phyloP scores from a whole-genome alignment of 2,113 vertebrate genomes.

The Pogonocichla stellata region DNA sequence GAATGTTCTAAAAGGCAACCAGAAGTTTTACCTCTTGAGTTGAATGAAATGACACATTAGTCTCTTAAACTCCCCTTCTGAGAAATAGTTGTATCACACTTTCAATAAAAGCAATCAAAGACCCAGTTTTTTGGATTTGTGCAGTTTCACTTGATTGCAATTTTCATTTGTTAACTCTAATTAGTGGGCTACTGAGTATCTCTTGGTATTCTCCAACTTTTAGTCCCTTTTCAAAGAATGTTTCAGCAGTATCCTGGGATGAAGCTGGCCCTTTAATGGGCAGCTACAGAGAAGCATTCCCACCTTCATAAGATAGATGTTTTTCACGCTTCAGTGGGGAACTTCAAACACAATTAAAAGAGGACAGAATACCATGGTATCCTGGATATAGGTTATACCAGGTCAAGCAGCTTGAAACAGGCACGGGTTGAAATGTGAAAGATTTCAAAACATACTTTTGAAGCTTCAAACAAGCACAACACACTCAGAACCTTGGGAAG shows the following conservation, averaged over 20 bases:
- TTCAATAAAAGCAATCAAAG: not conserved
- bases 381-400: not conserved
- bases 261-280: not conserved
- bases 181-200: not conserved
- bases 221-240: not conserved
- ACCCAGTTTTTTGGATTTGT: not conserved
- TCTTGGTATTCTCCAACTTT: not conserved
- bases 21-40: constrained; percentile 23
- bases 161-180: not conserved
- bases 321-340: not conserved
- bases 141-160: not conserved
- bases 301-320: not conserved
- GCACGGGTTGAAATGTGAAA: not conserved
- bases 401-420: not conserved
- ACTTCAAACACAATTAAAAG: not conserved
- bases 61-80: not conserved
- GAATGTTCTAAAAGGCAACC: constrained; percentile 13
- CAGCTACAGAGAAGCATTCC: not conserved
- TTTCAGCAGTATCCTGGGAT: not conserved
- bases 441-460: not conserved
- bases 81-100: constrained; percentile 4
- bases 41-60: constrained; percentile 4
- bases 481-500: not conserved
- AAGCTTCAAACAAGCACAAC: not conserved
- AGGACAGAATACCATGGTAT: not conserved